Base-by-base conservation (phyloP, 2,888 invertebrate genomes). In the Oxyteleia sp. region DNA sequence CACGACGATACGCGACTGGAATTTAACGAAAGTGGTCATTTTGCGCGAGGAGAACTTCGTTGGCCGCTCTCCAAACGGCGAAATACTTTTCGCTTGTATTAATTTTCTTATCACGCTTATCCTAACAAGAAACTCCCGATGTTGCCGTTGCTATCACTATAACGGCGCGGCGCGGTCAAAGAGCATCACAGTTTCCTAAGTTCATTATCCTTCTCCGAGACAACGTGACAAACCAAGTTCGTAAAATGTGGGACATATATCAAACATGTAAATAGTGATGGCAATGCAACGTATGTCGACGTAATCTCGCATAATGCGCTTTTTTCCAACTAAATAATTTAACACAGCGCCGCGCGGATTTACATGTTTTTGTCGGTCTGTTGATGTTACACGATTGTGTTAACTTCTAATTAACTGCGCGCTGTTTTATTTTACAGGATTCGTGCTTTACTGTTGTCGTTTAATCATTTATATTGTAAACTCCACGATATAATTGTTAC, bases 61-160 rank as follows among this genome's bases (percentile, higher is more conserved):
- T 81, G 81, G 81, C 43, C 16, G 55, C 18, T 47, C 16, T 61
- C 81, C 81, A 81, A 72, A 63, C 47, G 69, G 47, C 69, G 38
- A 55, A 75, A 81, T 81, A 75, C 81, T 81, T 81, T 81, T 81
- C 74, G 55, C 81, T 69, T 75, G 81, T 75, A 82, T 82, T 82
- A 82, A 82, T 82, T 82, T 82, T 82, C 81, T 82, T 82, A 82
- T 82, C 81, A 82, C 75, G 81, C 69, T 82, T 75, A 82, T 75
- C 75, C 75, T 63, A 71, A 82, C 81, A 82, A 82, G 69, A 69
- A 75, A 82, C 75, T 82, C 75, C 29, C 61, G 43, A 51, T 57
- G 75, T 71, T 81, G 55, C 53, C 68, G 51, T 15, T 26, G 57
- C 69, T 69, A 75, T 75, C 75, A 57, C 75, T 75, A 71, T 82